Conservation (phyloP, 2,888 invertebrate genomes). For the Cotesia congregata region DNA sequence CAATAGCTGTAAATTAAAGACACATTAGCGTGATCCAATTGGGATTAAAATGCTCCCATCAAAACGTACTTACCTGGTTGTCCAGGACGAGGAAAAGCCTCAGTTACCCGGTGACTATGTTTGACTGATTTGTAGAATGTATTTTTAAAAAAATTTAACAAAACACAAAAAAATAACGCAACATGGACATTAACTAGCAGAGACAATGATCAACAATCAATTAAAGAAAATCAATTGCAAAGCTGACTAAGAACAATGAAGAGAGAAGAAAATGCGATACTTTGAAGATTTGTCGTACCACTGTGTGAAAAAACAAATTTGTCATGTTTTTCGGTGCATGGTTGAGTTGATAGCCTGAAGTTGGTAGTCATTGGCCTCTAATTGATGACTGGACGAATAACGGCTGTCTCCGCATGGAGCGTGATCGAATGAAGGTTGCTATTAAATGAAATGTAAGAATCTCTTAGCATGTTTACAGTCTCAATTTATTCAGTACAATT, state of each 20-base stretch:
- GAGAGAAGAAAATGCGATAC: background rate
- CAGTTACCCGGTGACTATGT: conserved; percentile 50
- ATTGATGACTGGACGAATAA: too few relatives aligned
- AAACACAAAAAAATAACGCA: conserved; percentile 39
- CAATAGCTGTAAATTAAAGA: conserved; percentile 30
- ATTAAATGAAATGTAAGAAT: background rate
- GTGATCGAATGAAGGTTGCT: background rate
- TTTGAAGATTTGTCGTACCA: background rate
- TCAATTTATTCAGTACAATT: conserved; percentile 5
- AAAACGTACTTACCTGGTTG: conserved; percentile 68
- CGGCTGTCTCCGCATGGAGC: too few relatives aligned
- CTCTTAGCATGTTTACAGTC: background rate
- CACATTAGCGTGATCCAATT: conserved; percentile 33
- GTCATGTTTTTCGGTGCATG: background rate
- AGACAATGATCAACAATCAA: conserved; percentile 35
- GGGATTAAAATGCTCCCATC: conserved; percentile 52
- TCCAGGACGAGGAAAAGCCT: conserved; percentile 45
- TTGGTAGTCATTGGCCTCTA: too few relatives aligned
- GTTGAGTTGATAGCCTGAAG: background rate
- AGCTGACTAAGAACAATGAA: background rate
- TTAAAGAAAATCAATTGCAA: conserved; percentile 17
- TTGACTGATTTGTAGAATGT: conserved; percentile 69
- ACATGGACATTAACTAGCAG: conserved; percentile 29
- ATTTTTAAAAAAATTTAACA: conserved; percentile 55
- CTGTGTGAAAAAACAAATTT: background rate